A percentile compares a stretch with the other conserved stretches of the same genome.
phyloP scores from a whole-genome alignment of 2,888 invertebrate genomes.

The Philaethria dido region DNA sequence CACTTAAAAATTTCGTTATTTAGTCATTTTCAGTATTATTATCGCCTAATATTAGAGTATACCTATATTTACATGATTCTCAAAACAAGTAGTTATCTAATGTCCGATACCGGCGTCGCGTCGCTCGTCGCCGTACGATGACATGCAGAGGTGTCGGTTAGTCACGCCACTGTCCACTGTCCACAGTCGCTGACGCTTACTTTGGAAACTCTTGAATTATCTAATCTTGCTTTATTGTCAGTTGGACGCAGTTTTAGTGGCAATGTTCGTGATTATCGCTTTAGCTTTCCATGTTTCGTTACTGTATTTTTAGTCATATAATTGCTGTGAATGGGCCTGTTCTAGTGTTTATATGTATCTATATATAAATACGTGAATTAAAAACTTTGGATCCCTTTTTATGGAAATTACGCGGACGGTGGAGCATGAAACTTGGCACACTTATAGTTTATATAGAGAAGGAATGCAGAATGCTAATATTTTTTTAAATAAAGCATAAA shows the following conservation, averaged over 20 bases:
- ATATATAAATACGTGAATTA: no score
- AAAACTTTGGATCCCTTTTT: no score
- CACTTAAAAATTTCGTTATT: neutral
- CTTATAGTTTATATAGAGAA: no score
- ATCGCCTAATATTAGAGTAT: neutral
- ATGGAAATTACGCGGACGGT: no score
- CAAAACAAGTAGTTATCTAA: constrained; percentile 21
- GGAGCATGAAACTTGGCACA: no score
- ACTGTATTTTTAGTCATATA: no score
- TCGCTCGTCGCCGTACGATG: constrained; percentile 10
- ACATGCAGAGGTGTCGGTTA: constrained; percentile 29
- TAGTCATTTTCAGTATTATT: neutral
- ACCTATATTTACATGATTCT: neutral
- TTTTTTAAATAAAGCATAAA: no score
- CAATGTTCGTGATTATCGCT: neutral
- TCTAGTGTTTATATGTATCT: no score
- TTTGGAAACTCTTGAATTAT: constrained; percentile 16
- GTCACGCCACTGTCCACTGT: constrained; percentile 34
- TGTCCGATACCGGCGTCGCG: constrained; percentile 28
- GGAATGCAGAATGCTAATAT: no score
- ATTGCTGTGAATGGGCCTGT: no score
- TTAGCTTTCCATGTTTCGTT: neutral
- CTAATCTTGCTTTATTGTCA: constrained; percentile 21
- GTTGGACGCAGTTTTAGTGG: neutral
- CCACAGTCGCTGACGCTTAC: constrained; percentile 19